phyloP scores from a whole-genome alignment of 2,113 vertebrate species.

The Ornithorhynchus anatinus region DNA sequence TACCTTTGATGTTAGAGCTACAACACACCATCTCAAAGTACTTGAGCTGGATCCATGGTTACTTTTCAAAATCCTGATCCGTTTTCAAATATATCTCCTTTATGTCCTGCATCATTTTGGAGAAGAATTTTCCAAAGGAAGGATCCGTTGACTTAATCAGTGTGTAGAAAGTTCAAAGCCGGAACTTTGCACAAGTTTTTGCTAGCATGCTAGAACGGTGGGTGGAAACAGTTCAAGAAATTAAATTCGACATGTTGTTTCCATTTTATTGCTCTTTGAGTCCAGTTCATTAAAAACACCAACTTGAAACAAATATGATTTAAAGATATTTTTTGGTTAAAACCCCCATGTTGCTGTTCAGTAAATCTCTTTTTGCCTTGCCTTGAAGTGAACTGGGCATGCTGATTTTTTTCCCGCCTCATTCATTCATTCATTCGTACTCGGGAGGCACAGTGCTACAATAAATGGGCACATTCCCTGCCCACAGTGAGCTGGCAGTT shows the following conservation, averaged over 20 bases:
- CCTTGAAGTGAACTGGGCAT: too few relatives aligned
- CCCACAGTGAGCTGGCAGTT: too few relatives aligned
- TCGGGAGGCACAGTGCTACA: too few relatives aligned
- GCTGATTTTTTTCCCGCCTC: accelerated
- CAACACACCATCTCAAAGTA: not conserved
- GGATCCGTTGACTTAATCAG: constrained; percentile 10
- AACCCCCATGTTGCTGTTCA: not conserved
- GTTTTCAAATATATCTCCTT: constrained; percentile 29
- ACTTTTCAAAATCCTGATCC: constrained; percentile 10
- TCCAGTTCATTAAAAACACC: constrained; percentile 15
- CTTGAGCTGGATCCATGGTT: not conserved
- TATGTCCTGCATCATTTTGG: constrained; percentile 33
- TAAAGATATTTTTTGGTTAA: constrained; percentile 11
- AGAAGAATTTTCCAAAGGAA: constrained; percentile 50
- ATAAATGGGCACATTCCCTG: too few relatives aligned
- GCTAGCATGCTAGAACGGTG: not conserved
- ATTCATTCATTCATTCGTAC: too few relatives aligned
- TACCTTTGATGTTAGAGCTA: not conserved
- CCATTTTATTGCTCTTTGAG: constrained; percentile 37
- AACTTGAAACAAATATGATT: not conserved
- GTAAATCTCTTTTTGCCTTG: not conserved
- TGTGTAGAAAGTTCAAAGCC: constrained; percentile 30
- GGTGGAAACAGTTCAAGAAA: constrained; percentile 29
- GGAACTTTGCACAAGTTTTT: not conserved
- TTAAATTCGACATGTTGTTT: constrained; percentile 28